Evolutionary conservation across 2,888 invertebrate genomes (phyloP).

Genomic region (Caenorhabditis zanzibari): DNA sequence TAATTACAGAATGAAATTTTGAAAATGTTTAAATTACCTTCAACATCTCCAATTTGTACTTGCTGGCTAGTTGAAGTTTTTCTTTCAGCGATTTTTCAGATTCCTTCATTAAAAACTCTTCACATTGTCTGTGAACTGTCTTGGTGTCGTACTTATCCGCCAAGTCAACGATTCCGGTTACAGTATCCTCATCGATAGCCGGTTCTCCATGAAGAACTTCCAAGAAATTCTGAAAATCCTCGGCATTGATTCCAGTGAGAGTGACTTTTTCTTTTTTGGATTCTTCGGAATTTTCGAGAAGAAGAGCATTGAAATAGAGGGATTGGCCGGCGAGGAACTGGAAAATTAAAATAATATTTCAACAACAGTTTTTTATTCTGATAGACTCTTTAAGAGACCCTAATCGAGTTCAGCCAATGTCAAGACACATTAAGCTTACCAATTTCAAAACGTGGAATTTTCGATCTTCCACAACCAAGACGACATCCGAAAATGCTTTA

Average conservation of each 20-base stretch:
- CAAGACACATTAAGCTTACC: not conserved
- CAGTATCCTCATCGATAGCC: slow-evolving; percentile 1
- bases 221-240: slow-evolving; percentile 6
- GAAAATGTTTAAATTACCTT: too few species aligned
- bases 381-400: too few species aligned
- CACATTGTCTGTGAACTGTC: too few species aligned
- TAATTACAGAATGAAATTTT: too few species aligned
- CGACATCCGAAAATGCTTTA: not conserved
- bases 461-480: not conserved
- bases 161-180: too few species aligned
- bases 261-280: not conserved
- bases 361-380: too few species aligned
- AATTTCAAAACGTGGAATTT: not conserved
- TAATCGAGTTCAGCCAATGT: too few species aligned
- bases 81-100: too few species aligned
- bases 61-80: too few species aligned
- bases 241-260: not conserved
- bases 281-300: not conserved
- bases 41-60: too few species aligned
- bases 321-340: slow-evolving; percentile 4
- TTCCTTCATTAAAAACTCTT: too few species aligned
- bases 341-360: not conserved
- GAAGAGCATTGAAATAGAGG: not conserved
- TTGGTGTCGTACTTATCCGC: too few species aligned
- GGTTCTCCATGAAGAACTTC: slow-evolving; percentile 4